These are phyloP conservation scores for Lacerta viridis DNA, from an alignment of 2,797 vertebrate genomes.

Conservation along the genomic window DNA sequence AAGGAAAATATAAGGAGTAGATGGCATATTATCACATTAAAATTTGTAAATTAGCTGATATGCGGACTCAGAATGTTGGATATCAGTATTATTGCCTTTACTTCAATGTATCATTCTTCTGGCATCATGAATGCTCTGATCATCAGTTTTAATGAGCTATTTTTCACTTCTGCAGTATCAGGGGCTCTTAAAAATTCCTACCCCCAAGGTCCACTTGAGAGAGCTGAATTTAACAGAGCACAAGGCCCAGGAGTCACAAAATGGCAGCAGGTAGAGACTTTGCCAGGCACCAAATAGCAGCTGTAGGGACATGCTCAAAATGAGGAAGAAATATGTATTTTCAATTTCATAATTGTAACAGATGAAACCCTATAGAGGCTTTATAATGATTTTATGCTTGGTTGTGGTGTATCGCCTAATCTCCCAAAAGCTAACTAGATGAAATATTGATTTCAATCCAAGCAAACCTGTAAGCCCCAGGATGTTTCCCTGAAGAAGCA, in stretches of 20 bases:
- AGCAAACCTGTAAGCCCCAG: slow-evolving; percentile 64
- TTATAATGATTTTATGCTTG: slow-evolving; percentile 71
- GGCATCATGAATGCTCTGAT: slow-evolving; percentile 52
- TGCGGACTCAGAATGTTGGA: slow-evolving; percentile 21
- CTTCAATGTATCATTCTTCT: slow-evolving; percentile 30
- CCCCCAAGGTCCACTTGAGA: too few species aligned
- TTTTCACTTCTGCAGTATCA: slow-evolving; percentile 49
- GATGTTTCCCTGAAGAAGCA: slow-evolving; percentile 67
- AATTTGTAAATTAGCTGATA: slow-evolving; percentile 16
- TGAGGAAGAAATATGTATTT: slow-evolving; percentile 43
- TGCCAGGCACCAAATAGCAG: too few species aligned
- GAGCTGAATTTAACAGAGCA: too few species aligned
- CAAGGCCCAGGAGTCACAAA: too few species aligned
- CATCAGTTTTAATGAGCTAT: slow-evolving; percentile 51
- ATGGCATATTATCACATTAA: slow-evolving; percentile 24
- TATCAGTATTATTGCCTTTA: slow-evolving; percentile 48
- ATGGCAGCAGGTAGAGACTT: too few species aligned
- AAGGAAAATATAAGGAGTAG: slow-evolving; percentile 21
- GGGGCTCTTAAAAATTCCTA: too few species aligned
- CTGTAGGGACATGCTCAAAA: slow-evolving; percentile 51
- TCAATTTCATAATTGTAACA: slow-evolving; percentile 69
- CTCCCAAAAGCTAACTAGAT: slow-evolving; percentile 68
- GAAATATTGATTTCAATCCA: slow-evolving; percentile 74
- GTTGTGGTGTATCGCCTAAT: slow-evolving; percentile 58
- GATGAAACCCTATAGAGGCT: slow-evolving; percentile 66